A percentile compares a stretch with the other conserved stretches of the same genome.
phyloP scores from a whole-genome alignment of 2,113 vertebrate species.

The Neotragus moschatus region DNA sequence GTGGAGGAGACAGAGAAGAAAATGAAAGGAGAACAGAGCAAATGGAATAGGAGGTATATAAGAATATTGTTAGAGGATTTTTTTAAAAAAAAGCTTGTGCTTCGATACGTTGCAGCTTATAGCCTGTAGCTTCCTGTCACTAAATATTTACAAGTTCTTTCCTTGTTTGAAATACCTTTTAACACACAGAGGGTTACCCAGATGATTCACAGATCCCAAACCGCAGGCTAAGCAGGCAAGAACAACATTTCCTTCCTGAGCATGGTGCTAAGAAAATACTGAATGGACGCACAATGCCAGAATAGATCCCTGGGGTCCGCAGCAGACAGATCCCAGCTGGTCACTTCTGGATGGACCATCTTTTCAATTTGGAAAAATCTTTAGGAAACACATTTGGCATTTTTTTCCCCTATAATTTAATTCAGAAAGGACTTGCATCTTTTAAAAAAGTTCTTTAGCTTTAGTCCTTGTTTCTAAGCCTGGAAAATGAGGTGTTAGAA shows the following conservation, averaged over 20 bases:
- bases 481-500: neutral
- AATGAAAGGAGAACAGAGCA: neutral
- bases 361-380: neutral
- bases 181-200: neutral
- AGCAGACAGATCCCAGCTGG: neutral
- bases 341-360: neutral
- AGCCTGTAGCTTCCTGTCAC: neutral
- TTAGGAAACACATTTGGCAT: neutral
- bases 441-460: neutral
- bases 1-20: neutral
- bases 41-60: neutral
- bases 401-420: neutral
- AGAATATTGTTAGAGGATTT: neutral
- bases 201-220: neutral
- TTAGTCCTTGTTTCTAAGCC: neutral
- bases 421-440: neutral
- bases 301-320: neutral
- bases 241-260: neutral
- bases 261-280: slow-evolving; percentile 7
- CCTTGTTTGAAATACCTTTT: neutral
- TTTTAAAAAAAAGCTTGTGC: neutral
- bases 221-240: neutral
- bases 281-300: neutral
- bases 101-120: neutral
- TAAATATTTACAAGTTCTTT: neutral